Conservation (phyloP, 1,140 invertebrate species). For the Drosophila paulistorum region DNA sequence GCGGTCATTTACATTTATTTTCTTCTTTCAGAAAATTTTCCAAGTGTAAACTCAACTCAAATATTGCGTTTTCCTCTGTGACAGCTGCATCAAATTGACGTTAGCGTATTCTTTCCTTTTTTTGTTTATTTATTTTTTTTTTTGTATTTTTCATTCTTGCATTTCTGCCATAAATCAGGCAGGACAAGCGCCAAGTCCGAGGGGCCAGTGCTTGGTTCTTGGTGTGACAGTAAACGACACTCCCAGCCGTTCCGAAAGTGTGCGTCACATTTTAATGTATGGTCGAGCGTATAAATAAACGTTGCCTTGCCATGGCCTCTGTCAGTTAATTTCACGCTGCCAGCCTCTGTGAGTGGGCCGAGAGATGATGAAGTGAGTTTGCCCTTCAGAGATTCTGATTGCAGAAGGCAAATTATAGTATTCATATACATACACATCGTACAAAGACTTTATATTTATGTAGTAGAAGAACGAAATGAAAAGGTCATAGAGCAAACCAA, state of each 20-base stretch:
- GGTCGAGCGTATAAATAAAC: constrained; percentile 71
- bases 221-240: constrained; percentile 68
- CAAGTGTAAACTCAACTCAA: constrained; percentile 61
- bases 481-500: constrained; percentile 19
- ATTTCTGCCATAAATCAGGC: constrained; percentile 39
- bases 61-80: constrained; percentile 62
- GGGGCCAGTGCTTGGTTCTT: constrained; percentile 30
- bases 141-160: not conserved
- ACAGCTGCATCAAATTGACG: constrained; percentile 77
- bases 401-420: constrained; percentile 26
- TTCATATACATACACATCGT: constrained; percentile 4
- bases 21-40: constrained; percentile 42
- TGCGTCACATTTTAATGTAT: constrained; percentile 75
- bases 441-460: no score
- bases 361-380: constrained; percentile 72
- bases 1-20: constrained; percentile 61
- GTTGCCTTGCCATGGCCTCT: constrained; percentile 56
- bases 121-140: constrained; percentile 16
- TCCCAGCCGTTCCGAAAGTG: constrained; percentile 40
- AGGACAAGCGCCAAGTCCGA: constrained; percentile 46
- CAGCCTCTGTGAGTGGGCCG: constrained; percentile 65
- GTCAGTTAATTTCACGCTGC: constrained; percentile 80
- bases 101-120: constrained; percentile 39
- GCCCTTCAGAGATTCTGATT: constrained; percentile 22
- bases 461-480: constrained; percentile 17